Percentiles rank a stretch among this genome's conserved stretches.
phyloP scores from a whole-genome alignment of 2,113 vertebrate species.

The Barnardius zonarius region DNA sequence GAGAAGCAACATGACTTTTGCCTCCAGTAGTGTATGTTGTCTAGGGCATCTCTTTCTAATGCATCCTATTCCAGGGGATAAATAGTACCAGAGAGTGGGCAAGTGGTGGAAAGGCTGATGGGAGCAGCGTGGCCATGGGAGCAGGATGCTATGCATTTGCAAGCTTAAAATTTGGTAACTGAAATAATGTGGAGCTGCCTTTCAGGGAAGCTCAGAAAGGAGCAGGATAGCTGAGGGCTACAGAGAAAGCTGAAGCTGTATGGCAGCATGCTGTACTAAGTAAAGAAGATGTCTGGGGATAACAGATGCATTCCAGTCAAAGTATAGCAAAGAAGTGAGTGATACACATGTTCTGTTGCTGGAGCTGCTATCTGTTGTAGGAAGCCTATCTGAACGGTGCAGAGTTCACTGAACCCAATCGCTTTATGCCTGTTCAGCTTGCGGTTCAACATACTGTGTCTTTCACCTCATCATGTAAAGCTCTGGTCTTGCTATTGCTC shows the following conservation, averaged over 20 bases:
- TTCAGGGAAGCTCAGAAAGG: neutral
- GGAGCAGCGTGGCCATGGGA: neutral
- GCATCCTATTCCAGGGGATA: neutral
- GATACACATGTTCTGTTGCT: fast-evolving
- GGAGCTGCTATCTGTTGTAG: neutral
- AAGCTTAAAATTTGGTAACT: neutral
- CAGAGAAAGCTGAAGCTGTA: neutral
- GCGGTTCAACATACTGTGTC: neutral
- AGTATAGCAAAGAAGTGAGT: neutral
- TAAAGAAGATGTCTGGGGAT: neutral
- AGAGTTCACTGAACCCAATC: neutral
- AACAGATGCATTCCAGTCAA: neutral
- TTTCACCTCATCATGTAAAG: neutral
- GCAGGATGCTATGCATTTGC: fast-evolving
- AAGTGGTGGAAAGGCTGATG: neutral
- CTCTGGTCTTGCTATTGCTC: neutral
- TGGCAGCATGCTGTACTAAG: neutral
- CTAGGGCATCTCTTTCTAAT: neutral
- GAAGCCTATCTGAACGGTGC: neutral
- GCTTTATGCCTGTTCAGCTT: neutral
- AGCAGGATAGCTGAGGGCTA: neutral
- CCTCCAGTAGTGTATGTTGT: neutral
- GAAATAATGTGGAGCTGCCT: neutral
- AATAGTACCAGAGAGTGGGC: neutral
- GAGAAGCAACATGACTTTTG: neutral